These are phyloP conservation scores for Hephaestus fuliginosus DNA, from an alignment of 2,797 vertebrate genomes.

Conservation along the genomic window DNA sequence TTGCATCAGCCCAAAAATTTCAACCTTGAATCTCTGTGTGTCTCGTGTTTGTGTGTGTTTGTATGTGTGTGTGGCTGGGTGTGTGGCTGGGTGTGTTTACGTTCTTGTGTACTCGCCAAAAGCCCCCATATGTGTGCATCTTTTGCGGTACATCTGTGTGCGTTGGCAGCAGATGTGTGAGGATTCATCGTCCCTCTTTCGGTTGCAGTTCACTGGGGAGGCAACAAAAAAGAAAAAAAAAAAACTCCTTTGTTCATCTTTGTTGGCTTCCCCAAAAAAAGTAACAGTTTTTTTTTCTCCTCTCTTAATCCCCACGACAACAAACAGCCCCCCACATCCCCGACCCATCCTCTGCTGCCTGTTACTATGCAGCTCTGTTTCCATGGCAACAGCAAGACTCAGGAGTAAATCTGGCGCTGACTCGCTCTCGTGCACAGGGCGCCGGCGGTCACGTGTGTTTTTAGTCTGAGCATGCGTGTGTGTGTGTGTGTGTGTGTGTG, in stretches of 20 bases:
- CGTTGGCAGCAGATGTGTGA: constrained; percentile 62
- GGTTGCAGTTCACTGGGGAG: neutral
- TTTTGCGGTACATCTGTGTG: constrained; percentile 44
- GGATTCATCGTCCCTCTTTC: constrained; percentile 36
- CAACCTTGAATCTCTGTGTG: neutral
- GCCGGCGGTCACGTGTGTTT: constrained; percentile 42
- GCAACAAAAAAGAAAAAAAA: neutral
- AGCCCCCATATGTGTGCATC: constrained; percentile 37
- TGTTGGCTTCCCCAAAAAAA: constrained; percentile 51
- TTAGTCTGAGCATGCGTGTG: neutral
- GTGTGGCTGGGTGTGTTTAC: neutral
- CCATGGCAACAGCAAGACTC: constrained; percentile 73
- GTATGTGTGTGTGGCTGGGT: constrained; percentile 26
- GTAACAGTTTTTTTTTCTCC: constrained; percentile 37
- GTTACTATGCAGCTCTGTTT: constrained; percentile 76
- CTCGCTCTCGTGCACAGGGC: constrained; percentile 44
- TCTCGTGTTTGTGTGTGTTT: constrained; percentile 6
- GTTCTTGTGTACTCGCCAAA: constrained; percentile 37
- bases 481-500: too few species aligned
- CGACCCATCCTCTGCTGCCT: constrained; percentile 29
- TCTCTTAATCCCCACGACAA: constrained; percentile 56
- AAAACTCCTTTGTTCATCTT: constrained; percentile 52
- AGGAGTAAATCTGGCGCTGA: constrained; percentile 56
- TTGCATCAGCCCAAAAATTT: constrained; percentile 43
- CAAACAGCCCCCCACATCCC: neutral